These are phyloP conservation scores for Dendrocincla fuliginosa DNA, from an alignment of 2,797 vertebrate genomes.

Conservation along the genomic window DNA sequence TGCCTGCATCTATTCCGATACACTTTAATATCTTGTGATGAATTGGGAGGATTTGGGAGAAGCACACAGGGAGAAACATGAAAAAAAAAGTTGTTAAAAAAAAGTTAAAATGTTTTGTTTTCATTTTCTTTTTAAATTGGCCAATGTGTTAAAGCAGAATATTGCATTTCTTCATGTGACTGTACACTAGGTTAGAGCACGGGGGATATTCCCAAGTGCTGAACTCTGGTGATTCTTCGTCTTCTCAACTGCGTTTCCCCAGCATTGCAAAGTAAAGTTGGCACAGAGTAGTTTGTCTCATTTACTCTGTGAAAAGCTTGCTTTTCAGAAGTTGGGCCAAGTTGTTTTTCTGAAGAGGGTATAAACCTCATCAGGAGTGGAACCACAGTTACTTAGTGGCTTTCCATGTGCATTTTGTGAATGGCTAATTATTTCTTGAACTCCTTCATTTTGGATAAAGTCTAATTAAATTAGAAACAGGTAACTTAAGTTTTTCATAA, in stretches of 20 bases:
- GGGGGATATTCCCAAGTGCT: background rate
- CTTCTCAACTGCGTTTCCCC: background rate
- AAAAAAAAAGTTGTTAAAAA: background rate
- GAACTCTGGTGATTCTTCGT: background rate
- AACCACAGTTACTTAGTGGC: background rate
- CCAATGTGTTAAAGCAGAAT: background rate
- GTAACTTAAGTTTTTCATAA: background rate
- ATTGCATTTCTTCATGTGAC: background rate
- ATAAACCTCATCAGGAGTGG: background rate
- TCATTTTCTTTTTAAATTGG: background rate
- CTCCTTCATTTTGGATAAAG: background rate
- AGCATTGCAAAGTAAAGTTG: background rate
- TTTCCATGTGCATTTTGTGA: background rate
- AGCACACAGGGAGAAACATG: background rate
- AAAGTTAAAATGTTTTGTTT: background rate
- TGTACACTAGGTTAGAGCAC: background rate
- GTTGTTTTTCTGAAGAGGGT: background rate
- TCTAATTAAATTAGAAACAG: background rate
- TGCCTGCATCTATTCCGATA: no score
- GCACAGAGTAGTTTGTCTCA: background rate
- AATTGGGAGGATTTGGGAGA: background rate
- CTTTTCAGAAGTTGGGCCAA: background rate
- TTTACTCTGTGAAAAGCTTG: background rate
- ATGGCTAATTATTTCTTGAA: background rate
- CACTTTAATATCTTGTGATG: background rate